phyloP scores from a whole-genome alignment of 2,113 vertebrate genomes.

The Erinaceus europaeus region DNA sequence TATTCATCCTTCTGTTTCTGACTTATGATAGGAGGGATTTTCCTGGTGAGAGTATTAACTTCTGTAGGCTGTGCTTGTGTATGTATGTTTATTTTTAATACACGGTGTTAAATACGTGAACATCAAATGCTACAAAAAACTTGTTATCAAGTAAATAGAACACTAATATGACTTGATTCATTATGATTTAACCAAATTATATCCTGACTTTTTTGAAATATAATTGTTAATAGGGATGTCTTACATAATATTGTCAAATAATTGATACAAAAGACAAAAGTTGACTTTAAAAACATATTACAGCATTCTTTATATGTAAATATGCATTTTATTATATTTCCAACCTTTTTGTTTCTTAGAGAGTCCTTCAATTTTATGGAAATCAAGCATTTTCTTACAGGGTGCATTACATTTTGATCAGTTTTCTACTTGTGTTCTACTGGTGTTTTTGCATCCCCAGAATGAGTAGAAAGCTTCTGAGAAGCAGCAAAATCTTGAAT shows the following conservation, averaged over 20 bases:
- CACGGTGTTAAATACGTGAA: background rate
- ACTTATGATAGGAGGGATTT: background rate
- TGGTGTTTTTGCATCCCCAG: background rate
- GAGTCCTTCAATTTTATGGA: conserved; percentile 21
- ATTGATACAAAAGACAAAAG: background rate
- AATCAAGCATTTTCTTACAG: conserved; percentile 25
- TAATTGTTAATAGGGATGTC: background rate
- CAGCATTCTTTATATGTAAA: background rate
- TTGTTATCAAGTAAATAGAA: background rate
- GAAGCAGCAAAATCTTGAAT: conserved; percentile 27
- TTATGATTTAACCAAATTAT: background rate
- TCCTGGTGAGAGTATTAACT: background rate
- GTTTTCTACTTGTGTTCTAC: background rate
- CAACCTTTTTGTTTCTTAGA: background rate
- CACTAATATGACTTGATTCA: background rate
- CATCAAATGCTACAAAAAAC: background rate
- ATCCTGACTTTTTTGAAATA: background rate
- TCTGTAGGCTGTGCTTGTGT: background rate
- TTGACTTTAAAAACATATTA: background rate
- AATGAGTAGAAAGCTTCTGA: background rate
- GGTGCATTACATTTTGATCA: conserved; percentile 37
- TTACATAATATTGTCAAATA: background rate
- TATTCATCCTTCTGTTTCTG: background rate
- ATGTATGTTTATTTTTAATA: conserved; percentile 11
- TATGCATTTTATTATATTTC: background rate